Evolutionary conservation across 2,113 vertebrate genomes (phyloP).

Genomic region (Nyctibius bracteatus): DNA sequence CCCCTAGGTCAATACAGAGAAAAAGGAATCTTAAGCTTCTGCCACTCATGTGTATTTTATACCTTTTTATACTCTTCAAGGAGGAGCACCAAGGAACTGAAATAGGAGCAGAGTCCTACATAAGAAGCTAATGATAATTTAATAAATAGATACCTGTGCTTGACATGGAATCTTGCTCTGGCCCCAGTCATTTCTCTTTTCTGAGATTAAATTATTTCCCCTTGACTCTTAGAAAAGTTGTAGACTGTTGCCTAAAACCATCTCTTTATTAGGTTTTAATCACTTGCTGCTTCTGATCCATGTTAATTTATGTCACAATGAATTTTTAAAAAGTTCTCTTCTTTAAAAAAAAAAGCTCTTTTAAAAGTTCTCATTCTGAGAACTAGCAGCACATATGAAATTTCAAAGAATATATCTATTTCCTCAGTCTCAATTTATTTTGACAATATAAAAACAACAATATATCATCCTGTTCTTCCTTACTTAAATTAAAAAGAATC

Average conservation of each 20-base stretch:
- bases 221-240: not conserved
- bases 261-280: not conserved
- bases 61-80: not conserved
- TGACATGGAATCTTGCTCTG: not conserved
- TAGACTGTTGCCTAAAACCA: not conserved
- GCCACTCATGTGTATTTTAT: not conserved
- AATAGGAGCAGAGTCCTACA: not conserved
- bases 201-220: not conserved
- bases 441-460: not conserved
- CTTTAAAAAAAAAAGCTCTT: not conserved
- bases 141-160: not conserved
- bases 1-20: not conserved
- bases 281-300: not conserved
- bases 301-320: not conserved
- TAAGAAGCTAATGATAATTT: not conserved
- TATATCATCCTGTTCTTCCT: not conserved
- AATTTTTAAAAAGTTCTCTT: not conserved
- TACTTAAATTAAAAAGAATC: not conserved
- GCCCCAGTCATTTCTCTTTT: not conserved
- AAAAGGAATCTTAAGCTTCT: not conserved
- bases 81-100: not conserved
- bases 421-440: not conserved
- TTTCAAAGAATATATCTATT: not conserved
- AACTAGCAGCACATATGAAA: not conserved
- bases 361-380: not conserved